Base-by-base conservation (phyloP, 2,113 vertebrate species). In the Saimiri boliviensis region DNA sequence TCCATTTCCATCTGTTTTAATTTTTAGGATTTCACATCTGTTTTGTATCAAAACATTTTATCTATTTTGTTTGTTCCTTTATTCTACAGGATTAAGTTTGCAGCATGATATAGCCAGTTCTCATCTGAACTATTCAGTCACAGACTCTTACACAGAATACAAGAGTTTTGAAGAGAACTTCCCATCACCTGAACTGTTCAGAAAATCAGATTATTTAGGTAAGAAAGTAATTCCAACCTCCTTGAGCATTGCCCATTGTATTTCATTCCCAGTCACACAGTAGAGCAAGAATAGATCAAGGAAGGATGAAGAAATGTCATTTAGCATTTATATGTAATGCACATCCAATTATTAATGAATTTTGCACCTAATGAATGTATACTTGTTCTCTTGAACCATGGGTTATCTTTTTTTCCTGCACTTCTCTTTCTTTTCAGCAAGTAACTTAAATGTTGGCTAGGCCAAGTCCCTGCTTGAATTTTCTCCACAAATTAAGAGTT, bases 161-260 rank as follows among this genome's bases (percentile, higher is more conserved):
- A 91, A 79, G 20, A 71, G 56, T 66, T 37, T 8, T 40, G 97
- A 94, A 25, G 98, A 97, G 86, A 98, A 86, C 91, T 98, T 86
- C 5, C 87, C 99, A 8, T 99, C 99, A 42, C 99, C 99, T 42
- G 99, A 99, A 98, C 98, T 98, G 56, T 99, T 99, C 96, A 98
- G 99, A 97, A 98, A 98, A 97, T 95, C 96, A 76, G 98, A 98
- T 68, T 52, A 0, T 74, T 97, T 74, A 66, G 98, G 99, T 99
- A 89, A 97, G 97, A 93, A 83, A 42, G 89, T 96, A 8, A 80
- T 96, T 94, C 98, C 49, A 70, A 63, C 9, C 13, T 8, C 9
- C 25, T 8, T 77, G 35, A 47, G 5, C 37, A 40, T 17, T 80
- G 42, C 25, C 68, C 25, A 12, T 30, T 82, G 52, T 93, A 23